Evolutionary conservation across 2,113 vertebrate genomes (phyloP), one percentile per base, ranked within the genome.

Genomic region (Sminthopsis crassicaudata): DNA sequence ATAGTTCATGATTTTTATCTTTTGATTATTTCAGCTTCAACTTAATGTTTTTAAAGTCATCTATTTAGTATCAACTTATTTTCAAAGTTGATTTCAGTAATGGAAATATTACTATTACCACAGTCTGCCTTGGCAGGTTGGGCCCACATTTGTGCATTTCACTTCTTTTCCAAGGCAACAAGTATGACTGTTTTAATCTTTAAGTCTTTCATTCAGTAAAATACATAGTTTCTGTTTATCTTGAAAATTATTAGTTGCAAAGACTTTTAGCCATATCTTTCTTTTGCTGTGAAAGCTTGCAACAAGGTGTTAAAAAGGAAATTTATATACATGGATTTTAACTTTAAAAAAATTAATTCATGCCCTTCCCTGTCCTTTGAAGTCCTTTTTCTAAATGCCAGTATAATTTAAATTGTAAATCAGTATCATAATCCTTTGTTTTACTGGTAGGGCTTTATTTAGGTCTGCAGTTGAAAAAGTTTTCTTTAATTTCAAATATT

Each of bases 391-490:
- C 89, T 89, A 96, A 92, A 95, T 94, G 42, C 60, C 91, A 90
- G 9, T 84, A 25, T 90, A 91, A 94, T 91, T 91, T n/a, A 46
- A 93, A 90, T 97, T 94, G 95, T 9, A 90, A 23, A 53, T 94
- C 30, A 2, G 27, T 25, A 46, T 93, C 50, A 91, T 93, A 14
- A 46, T 84, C 30, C 24, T n/a, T n/a, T 84, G 91, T 53, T 95
- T 23, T 97, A 48, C n/a, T 54, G 94, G 94, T 95, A 92, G 90
- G 67, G 92, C 52, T 89, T 94, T 48, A 94, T 94, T 97, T 97
- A 94, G 91, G 60, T 95, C 53, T 93, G 46, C 92, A 2, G 67
- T 50, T 96, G 90, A 92, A 92, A 22, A 27, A 92, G 95, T 54
- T 91, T 42, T 54, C 53, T 90, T 95, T 92, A 55, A 67, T 91